Evolutionary conservation across 2,888 invertebrate species (phyloP).

Genomic region (Leptinotarsa juncta): DNA sequence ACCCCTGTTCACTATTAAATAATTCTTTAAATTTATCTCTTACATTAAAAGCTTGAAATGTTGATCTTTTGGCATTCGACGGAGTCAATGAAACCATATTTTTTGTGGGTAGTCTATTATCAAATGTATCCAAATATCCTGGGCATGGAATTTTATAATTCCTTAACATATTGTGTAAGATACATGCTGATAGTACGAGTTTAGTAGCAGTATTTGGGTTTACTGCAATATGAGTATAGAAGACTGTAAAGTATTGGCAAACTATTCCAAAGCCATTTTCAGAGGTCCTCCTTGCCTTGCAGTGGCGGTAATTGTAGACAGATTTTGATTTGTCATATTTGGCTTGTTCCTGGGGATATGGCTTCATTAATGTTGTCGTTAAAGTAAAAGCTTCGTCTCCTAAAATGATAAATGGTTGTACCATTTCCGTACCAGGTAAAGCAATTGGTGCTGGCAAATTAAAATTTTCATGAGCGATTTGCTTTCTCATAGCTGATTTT

Average conservation of each 20-base stretch:
- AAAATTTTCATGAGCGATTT: neutral
- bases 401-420: conserved; percentile 10
- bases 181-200: too few relatives aligned
- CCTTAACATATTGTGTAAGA: too few relatives aligned
- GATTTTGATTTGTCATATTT: conserved; percentile 26
- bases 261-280: conserved; percentile 39
- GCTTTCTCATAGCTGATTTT: neutral
- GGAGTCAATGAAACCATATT: neutral
- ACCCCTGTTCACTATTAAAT: neutral
- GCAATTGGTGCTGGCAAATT: neutral
- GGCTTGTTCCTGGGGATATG: conserved; percentile 26
- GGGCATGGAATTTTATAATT: neutral
- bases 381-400: neutral
- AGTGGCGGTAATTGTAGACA: conserved; percentile 32
- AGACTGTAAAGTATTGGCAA: conserved; percentile 30
- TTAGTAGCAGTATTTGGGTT: too few relatives aligned
- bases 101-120: neutral
- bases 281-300: conserved; percentile 35
- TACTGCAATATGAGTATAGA: conserved; percentile 18
- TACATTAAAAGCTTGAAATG: neutral
- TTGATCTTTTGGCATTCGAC: neutral
- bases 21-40: neutral
- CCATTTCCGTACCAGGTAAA: neutral
- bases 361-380: conserved; percentile 32
- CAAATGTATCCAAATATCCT: neutral